Evolutionary conservation across 2,113 vertebrate species (phyloP), one percentile per base, ranked within the genome.

Genomic region (Paramormyrops kingsleyae): DNA sequence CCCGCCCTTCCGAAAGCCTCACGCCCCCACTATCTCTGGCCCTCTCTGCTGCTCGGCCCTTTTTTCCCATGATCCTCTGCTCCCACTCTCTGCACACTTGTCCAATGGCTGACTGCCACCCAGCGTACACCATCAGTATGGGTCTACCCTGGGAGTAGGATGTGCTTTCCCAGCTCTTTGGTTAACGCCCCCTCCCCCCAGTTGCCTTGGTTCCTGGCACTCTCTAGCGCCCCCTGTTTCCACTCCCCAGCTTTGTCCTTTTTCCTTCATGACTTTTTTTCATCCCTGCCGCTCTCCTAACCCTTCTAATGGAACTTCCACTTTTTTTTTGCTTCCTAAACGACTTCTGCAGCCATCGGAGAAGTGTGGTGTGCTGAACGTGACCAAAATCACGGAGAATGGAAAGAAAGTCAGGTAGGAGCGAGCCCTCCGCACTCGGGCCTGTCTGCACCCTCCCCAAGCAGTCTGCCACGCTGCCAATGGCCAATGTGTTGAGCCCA

Each of bases 361-460:
- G 92, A 99, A 99, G 91, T 98, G 97, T 42, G 97, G 97, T 21
- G 77, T 97, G 88, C 92, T 99, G 94, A 98, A 98, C 62, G 97
- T 98, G 94, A 99, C 98, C 84, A 99, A 99, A 95, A 97, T 99
- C 92, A 98, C 98, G 44, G 98, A 99, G 94, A 94, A 99, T 89
- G 98, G 98, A 44, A 99, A 99, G 93, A 99, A 98, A 96, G 96
- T 99, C 89, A 95, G 98, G 98, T 98, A 95, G 94, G 97, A 96
- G 19, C 10, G n/a, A 70, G 1, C 35, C 19, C 44, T 24, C 44
- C 8, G 1, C 7, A n/a, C 44, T 31, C 42, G 21, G 27, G 24
- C 3, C 19, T 0, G 62, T 15, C 31, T 15, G 70, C 1, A 15
- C 31, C 70, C 1, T 15, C 70, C 70, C 31, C 70, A 17, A 1